These are phyloP conservation scores for Dissostichus mawsoni DNA, from an alignment of 2,113 vertebrate species.

Conservation along the genomic window DNA sequence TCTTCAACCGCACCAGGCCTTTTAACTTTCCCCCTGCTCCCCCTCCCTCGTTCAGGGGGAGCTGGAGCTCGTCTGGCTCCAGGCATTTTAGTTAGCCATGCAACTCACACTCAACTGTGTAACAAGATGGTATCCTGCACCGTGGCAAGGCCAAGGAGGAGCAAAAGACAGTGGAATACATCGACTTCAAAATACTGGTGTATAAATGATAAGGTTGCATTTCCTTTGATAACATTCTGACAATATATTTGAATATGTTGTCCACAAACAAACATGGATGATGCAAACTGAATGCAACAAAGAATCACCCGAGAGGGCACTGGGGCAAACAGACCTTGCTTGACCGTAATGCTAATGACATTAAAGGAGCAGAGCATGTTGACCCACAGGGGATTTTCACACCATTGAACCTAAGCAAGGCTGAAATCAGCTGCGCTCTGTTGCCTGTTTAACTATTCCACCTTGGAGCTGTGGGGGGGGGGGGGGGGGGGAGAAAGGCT, in stretches of 20 bases:
- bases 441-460: slow-evolving; percentile 43
- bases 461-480: background rate
- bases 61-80: slow-evolving; percentile 43
- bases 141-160: slow-evolving; percentile 24
- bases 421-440: slow-evolving; percentile 51
- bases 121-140: slow-evolving; percentile 67
- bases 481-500: slow-evolving; percentile 28
- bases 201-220: background rate
- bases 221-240: background rate
- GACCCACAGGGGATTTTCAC: slow-evolving; percentile 78
- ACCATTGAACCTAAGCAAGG: slow-evolving; percentile 64
- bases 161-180: background rate
- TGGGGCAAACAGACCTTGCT: slow-evolving; percentile 46
- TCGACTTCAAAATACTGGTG: background rate
- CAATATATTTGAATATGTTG: background rate
- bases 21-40: slow-evolving; percentile 30
- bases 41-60: slow-evolving; percentile 22
- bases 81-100: slow-evolving; percentile 50
- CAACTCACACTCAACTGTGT: slow-evolving; percentile 38
- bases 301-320: slow-evolving; percentile 39
- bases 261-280: background rate
- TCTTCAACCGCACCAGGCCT: slow-evolving; percentile 20
- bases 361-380: slow-evolving; percentile 69
- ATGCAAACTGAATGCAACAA: slow-evolving; percentile 22
- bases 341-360: slow-evolving; percentile 77